These are phyloP conservation scores for Calliopsis andreniformis DNA, from an alignment of 1,140 invertebrate genomes.

Conservation along the genomic window DNA sequence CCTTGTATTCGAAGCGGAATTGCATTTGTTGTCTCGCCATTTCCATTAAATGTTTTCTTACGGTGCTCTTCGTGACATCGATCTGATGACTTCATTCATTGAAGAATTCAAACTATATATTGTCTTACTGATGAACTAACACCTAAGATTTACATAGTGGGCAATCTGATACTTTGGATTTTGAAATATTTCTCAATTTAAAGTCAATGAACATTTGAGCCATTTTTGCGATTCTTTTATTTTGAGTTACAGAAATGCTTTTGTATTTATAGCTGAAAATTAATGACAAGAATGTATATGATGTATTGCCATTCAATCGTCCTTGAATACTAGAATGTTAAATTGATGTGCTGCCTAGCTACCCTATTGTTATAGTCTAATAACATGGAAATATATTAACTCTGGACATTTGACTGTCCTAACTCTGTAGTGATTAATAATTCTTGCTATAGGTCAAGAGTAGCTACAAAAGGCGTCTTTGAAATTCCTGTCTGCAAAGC, in stretches of 20 bases:
- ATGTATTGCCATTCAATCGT: background rate
- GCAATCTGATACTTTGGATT: no score
- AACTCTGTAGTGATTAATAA: background rate
- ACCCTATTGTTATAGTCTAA: background rate
- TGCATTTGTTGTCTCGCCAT: slow-evolving; percentile 2
- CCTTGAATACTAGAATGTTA: background rate
- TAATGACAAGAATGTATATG: no score
- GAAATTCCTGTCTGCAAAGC: background rate
- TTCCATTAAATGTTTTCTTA: slow-evolving; percentile 6
- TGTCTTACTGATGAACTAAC: no score
- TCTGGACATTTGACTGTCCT: no score
- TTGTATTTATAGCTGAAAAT: no score
- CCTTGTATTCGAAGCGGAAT: background rate
- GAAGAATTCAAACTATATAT: background rate
- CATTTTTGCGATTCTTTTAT: no score
- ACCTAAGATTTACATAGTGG: no score
- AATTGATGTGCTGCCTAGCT: background rate
- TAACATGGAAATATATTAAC: background rate
- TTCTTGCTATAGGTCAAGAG: background rate
- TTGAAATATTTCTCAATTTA: no score
- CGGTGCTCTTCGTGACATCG: background rate
- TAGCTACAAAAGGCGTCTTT: background rate
- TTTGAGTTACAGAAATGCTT: background rate
- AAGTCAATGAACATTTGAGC: no score
- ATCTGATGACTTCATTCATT: background rate